phyloP scores from a whole-genome alignment of 2,888 invertebrate genomes.

The Dendrolimus houi region DNA sequence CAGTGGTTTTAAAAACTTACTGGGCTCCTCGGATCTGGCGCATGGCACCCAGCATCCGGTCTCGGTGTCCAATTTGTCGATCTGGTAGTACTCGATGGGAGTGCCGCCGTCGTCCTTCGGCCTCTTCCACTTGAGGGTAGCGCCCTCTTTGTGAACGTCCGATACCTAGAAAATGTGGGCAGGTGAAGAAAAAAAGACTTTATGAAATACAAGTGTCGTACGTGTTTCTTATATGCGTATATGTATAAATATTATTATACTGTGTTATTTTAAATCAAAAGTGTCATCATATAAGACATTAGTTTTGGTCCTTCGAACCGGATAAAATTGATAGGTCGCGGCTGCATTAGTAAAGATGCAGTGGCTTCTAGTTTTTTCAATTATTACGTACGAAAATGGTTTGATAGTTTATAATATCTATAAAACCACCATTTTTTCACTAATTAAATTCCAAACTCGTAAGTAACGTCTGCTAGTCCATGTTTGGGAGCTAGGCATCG shows the following conservation, averaged over 20 bases:
- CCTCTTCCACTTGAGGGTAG: conserved; percentile 96
- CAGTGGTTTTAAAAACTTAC: conserved; percentile 48
- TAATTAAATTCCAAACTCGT: too few species aligned
- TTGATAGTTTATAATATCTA: too few species aligned
- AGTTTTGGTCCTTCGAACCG: background rate
- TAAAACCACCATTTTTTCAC: too few species aligned
- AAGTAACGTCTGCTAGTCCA: too few species aligned
- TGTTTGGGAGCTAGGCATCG: too few species aligned
- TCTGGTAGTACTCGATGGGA: conserved; percentile 96
- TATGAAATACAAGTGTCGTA: too few species aligned
- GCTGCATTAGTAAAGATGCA: too few species aligned
- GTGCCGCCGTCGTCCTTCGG: conserved; percentile 96
- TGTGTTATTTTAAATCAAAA: background rate
- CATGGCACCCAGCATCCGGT: conserved; percentile 94
- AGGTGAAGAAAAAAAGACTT: background rate
- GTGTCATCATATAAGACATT: background rate
- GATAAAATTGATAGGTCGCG: too few species aligned
- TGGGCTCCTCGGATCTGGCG: conserved; percentile 87
- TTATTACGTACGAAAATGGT: too few species aligned
- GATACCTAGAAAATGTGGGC: conserved; percentile 54
- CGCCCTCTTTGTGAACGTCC: conserved; percentile 95
- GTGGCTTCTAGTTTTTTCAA: too few species aligned
- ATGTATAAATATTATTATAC: background rate
- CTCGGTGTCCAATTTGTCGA: conserved; percentile 95
- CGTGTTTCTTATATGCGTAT: too few species aligned